Evolutionary conservation across 2,888 invertebrate species (phyloP).

Genomic region (Archips xylosteana): DNA sequence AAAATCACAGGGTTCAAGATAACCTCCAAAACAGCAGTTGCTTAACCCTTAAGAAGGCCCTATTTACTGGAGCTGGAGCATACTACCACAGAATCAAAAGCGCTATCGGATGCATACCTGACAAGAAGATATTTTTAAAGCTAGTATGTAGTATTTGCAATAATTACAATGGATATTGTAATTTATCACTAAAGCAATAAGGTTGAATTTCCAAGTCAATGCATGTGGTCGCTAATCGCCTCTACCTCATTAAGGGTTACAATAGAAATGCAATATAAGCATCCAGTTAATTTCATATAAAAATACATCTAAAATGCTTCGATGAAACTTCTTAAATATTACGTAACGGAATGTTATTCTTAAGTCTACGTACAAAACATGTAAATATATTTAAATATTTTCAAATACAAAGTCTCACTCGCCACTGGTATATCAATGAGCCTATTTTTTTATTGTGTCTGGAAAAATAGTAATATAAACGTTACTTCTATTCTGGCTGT

Average conservation of each 20-base stretch:
- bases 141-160: too few relatives aligned
- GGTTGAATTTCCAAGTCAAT: too few relatives aligned
- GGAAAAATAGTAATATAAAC: conserved; percentile 16
- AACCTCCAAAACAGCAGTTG: background rate
- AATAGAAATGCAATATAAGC: background rate
- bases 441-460: background rate
- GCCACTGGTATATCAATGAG: conserved; percentile 8
- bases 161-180: too few relatives aligned
- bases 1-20: background rate
- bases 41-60: background rate
- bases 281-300: background rate
- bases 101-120: too few relatives aligned
- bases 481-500: background rate
- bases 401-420: conserved; percentile 20
- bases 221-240: too few relatives aligned
- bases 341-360: conserved; percentile 33
- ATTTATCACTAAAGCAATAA: too few relatives aligned
- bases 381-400: conserved; percentile 20
- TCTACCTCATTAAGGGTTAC: too few relatives aligned
- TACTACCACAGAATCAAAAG: too few relatives aligned
- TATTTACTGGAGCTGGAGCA: too few relatives aligned
- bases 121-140: too few relatives aligned
- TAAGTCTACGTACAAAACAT: conserved; percentile 29
- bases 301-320: conserved; percentile 13
- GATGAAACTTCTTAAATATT: conserved; percentile 24